Base-by-base conservation (phyloP, 2,797 vertebrate genomes). In the Pogoniulus pusillus region DNA sequence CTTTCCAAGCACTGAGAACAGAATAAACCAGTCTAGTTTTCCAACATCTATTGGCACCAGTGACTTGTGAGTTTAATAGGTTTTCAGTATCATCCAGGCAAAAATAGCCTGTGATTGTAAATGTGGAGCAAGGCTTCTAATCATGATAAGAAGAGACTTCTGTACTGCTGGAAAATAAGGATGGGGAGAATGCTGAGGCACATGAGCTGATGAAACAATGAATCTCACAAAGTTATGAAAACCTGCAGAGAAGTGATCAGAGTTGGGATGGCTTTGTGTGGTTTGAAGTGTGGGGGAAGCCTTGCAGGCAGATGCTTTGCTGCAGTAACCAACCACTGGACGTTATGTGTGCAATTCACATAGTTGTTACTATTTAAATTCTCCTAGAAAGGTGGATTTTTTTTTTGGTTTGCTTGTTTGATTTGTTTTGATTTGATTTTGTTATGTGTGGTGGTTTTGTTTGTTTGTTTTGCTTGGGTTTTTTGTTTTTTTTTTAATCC, bases 31-130 rank as follows among this genome's bases (percentile, higher is more conserved):
- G 13, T 51, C 16, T 49, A 69, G 12, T 69, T 70, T 29, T 73
- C 35, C n/a, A 34, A 0, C 2, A 0, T 70, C 4, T 70, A 24
- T 85, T 7, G 4, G 32, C 17, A 64, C 16, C 27, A 54, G 35
- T 75, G 76, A 26, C 49, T 35, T 45, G 11, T 69, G 23, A 14
- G 14, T 29, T 70, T 69, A 43, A 77, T 4, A 47, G 29, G 12
- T 57, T 69, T 74, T 74, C 30, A 22, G 29, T 32, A 66, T 72
- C 39, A 26, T 26, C 17, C 13, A 30, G 49, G 57, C 54, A 60
- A 9, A 70, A 69, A 30, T 27, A 69, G 29, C 32, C 49, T 54
- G 6, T 24, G 34, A 54, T 60, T 64, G 54, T 66, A 57, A 66
- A 22, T 37, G 27, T 0, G 4, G 22, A 64, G 45, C 63, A 49